Evolutionary conservation across 1,140 invertebrate genomes (phyloP).

Genomic region (Tetragnatha versicolor): DNA sequence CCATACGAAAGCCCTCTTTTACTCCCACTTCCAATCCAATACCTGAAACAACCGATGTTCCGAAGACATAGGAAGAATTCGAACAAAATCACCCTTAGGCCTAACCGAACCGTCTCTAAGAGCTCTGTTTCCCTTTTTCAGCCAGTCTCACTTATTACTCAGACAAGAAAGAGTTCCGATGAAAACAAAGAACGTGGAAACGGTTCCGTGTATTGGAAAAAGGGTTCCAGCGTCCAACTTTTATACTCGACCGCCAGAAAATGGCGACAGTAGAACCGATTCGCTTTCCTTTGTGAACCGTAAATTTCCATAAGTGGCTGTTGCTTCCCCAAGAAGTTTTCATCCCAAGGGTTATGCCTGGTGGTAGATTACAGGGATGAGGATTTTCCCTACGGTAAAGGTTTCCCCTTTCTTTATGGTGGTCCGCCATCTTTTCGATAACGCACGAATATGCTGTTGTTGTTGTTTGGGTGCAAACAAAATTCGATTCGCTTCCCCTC

Average conservation of each 20-base stretch:
- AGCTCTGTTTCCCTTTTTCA: neutral
- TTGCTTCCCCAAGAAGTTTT: neutral
- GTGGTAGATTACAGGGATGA: neutral
- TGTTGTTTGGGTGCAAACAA: neutral
- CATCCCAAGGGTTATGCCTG: neutral
- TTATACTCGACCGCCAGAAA: no score
- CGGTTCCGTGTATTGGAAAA: neutral
- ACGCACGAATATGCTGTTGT: neutral
- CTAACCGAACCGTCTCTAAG: no score
- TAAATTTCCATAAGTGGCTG: conserved; percentile 17
- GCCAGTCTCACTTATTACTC: neutral
- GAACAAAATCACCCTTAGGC: no score
- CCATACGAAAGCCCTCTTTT: no score
- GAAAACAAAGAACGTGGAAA: neutral
- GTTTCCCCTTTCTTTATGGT: neutral
- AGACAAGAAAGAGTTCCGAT: neutral
- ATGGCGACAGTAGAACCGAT: no score
- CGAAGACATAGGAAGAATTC: no score
- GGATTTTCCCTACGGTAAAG: neutral
- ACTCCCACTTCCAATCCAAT: no score
- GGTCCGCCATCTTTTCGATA: neutral
- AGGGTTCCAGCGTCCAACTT: neutral
- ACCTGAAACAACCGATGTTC: no score
- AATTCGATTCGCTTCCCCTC: neutral
- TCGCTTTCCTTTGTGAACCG: no score